A percentile compares a stretch with the other conserved stretches of the same genome.
Conservation (phyloP, 2,113 vertebrate species). For the Phoxinus phoxinus region DNA sequence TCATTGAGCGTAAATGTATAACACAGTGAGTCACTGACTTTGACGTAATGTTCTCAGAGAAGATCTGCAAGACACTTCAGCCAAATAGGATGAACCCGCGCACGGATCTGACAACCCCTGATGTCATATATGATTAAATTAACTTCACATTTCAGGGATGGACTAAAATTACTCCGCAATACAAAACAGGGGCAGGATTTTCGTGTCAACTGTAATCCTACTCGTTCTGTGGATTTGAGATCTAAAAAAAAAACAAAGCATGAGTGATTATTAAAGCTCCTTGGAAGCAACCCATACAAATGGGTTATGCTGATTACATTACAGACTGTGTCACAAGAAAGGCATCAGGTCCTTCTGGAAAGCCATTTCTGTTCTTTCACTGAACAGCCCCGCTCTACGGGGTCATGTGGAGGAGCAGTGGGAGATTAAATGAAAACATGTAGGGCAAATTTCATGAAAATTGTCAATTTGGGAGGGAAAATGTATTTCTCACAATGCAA, state of each 20-base stretch:
- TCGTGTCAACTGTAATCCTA: neutral
- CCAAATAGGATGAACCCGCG: neutral
- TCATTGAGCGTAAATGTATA: neutral
- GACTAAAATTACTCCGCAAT: neutral
- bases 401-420: neutral
- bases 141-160: constrained; percentile 16
- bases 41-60: neutral
- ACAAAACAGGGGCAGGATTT: constrained; percentile 1
- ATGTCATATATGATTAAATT: constrained; percentile 18
- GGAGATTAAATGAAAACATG: constrained; percentile 62
- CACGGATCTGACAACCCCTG: neutral
- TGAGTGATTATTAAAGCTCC: constrained; percentile 7
- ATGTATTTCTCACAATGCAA: too few species aligned
- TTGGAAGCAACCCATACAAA: neutral
- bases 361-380: neutral
- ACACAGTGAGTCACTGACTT: neutral
- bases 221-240: constrained; percentile 3
- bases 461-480: too few species aligned
- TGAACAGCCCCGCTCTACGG: neutral
- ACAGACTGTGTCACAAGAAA: neutral
- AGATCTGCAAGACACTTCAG: neutral
- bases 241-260: constrained; percentile 9
- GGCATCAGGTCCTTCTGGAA: constrained; percentile 1
- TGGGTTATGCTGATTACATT: neutral
- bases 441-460: neutral